Evolutionary conservation across 2,888 invertebrate species (phyloP).

Genomic region (Germaria angustata): DNA sequence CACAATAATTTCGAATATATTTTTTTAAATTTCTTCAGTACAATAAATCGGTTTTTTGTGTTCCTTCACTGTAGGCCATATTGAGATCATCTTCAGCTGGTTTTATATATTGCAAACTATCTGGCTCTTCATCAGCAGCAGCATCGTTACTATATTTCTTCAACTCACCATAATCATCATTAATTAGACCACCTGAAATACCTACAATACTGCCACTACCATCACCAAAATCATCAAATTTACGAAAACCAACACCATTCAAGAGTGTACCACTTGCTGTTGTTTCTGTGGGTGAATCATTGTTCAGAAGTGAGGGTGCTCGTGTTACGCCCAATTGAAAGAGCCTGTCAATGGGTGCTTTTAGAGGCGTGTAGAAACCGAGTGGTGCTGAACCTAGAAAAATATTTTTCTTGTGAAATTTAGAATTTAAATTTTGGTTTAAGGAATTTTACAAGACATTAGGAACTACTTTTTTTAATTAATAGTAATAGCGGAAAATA

Average conservation of each 20-base stretch:
- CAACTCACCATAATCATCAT: not conserved
- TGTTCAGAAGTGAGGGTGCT: constrained; percentile 77
- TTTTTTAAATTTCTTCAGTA: constrained; percentile 71
- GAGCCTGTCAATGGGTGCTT: constrained; percentile 83
- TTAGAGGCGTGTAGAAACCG: constrained; percentile 91
- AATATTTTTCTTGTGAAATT: constrained; percentile 39
- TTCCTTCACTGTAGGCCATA: constrained; percentile 80
- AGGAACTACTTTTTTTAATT: constrained; percentile 17
- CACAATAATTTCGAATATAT: constrained; percentile 41
- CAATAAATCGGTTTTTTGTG: constrained; percentile 79
- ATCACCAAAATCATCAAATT: constrained; percentile 26
- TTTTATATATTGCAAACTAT: constrained; percentile 75
- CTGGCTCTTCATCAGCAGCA: constrained; percentile 68
- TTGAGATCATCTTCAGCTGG: constrained; percentile 78
- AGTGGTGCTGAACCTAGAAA: constrained; percentile 84
- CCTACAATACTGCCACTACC: constrained; percentile 70
- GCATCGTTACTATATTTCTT: not conserved
- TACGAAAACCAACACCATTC: constrained; percentile 62
- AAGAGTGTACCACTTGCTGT: constrained; percentile 60
- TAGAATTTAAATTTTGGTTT: not conserved
- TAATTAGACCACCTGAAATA: constrained; percentile 67
- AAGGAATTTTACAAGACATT: constrained; percentile 1
- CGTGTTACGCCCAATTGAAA: constrained; percentile 91
- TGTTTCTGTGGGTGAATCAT: constrained; percentile 65
- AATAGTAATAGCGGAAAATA: not conserved